Evolutionary conservation across 1,140 invertebrate genomes (phyloP), one percentile per base, ranked within the genome.

Genomic region (Globodera ellingtonae): DNA sequence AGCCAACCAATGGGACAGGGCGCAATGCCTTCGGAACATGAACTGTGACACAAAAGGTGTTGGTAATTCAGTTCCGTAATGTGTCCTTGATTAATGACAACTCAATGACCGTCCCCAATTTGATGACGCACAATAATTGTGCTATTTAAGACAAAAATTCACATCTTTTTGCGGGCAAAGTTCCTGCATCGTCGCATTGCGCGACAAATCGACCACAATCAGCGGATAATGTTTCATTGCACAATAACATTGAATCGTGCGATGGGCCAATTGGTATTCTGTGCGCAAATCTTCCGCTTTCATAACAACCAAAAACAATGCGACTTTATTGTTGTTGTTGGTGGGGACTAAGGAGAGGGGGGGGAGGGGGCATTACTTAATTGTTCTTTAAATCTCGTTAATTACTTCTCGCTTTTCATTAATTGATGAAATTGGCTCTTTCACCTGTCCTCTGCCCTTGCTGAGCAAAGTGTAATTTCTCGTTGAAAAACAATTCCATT

Each of bases 11-110:
- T 84, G 56, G 10, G 85, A 74, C 13, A 87, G 24, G 35, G 76
- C 85, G 50, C 84, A 84, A 48, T 84, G 84, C 13, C 84, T 83
- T 21, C 79, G 84, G 62, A 84, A 84, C 84, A 84, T 84, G 47
- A 84, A 86, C 84, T 84, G 24, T 24, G 67, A 46, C 83, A 82
- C 15, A 13, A 72, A 46, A 76, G 6, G 35, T 6, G 50, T 13
- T 13, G 56, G 8, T 46, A 46, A 8, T 81, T 66, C 18, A 9
- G 35, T 50, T 10, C 35, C 35, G 3, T 35, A 35, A 35, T 35
- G 35, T 35, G 35, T 35, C 35, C 3, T 35, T 3, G 35, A 35
- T 35, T 35, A 35, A 35, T 35, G 35, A 35, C 1, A 35, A 35
- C 35, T 35, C 35, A 35, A 2, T 35, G 35, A 35, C 0, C 35